phyloP scores from a whole-genome alignment of 2,113 vertebrate genomes.

The Pholis gunnellus region DNA sequence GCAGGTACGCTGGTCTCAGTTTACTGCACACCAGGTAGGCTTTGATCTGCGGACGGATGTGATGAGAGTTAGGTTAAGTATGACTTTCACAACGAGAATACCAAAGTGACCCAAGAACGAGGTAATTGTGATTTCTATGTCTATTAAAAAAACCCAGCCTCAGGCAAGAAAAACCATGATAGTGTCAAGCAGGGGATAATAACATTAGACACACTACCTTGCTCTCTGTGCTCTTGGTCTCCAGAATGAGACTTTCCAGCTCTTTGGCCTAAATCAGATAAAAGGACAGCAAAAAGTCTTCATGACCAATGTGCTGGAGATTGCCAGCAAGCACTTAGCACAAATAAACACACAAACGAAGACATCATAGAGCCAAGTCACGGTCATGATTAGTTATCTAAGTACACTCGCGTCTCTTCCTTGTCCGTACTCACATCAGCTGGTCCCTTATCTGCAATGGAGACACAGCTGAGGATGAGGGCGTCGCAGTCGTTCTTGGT shows the following conservation, averaged over 20 bases:
- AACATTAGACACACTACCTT: constrained; percentile 84
- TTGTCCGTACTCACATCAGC: constrained; percentile 85
- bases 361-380: neutral
- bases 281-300: constrained; percentile 12
- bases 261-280: constrained; percentile 86
- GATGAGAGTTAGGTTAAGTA: neutral
- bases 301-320: neutral
- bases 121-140: neutral
- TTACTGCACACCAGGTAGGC: constrained; percentile 93
- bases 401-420: neutral
- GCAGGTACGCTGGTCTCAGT: constrained; percentile 93
- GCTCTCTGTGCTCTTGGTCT: constrained; percentile 91
- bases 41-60: constrained; percentile 85
- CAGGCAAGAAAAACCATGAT: neutral
- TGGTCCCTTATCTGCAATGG: constrained; percentile 87
- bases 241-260: constrained; percentile 93
- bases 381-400: neutral
- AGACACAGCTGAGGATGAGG: constrained; percentile 92
- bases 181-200: neutral
- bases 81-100: neutral
- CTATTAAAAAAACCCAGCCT: neutral
- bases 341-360: neutral
- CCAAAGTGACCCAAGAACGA: neutral
- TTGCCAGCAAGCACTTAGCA: neutral
- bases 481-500: constrained; percentile 92